Percentiles rank a stretch among this genome's conserved stretches.
Conservation (phyloP, 2,113 vertebrate genomes). For the Hepsetus odoe region DNA sequence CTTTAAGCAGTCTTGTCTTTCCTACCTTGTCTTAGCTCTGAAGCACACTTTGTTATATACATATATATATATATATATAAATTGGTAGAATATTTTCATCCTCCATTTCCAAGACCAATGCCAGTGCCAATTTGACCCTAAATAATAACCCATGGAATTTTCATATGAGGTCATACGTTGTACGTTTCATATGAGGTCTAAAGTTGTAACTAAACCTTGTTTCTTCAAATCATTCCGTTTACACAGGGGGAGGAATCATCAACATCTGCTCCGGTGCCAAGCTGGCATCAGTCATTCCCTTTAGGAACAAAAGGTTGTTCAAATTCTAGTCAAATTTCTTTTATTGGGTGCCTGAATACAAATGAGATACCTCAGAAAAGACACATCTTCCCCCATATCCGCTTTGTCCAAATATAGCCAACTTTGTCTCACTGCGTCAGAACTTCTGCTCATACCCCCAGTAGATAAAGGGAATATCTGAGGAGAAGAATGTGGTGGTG, state of each 20-base stretch:
- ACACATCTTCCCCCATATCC: constrained; percentile 12
- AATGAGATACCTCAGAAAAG: constrained; percentile 28
- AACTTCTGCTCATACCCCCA: constrained; percentile 1
- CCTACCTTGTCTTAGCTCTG: too few species aligned
- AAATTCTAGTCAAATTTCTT: constrained; percentile 17
- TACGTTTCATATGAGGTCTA: not conserved
- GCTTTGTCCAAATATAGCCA: constrained; percentile 39
- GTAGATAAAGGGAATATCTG: constrained; percentile 31
- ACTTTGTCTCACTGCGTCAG: constrained; percentile 7
- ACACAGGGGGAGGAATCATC: not conserved
- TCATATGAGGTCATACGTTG: not conserved
- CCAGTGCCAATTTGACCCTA: not conserved
- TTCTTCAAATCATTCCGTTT: not conserved
- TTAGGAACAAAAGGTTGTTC: constrained; percentile 3
- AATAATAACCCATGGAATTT: not conserved
- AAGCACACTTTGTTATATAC: too few species aligned
- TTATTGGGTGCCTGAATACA: constrained; percentile 25
- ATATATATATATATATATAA: too few species aligned
- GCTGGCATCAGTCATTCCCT: not conserved
- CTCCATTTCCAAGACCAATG: too few species aligned
- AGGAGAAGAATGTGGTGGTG: constrained; percentile 16
- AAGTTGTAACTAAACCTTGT: not conserved
- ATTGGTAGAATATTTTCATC: too few species aligned
- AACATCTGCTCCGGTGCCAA: not conserved
- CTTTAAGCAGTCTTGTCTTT: too few species aligned